Base-by-base conservation (phyloP, 2,797 vertebrate genomes). In the Arnoldichthys spilopterus region DNA sequence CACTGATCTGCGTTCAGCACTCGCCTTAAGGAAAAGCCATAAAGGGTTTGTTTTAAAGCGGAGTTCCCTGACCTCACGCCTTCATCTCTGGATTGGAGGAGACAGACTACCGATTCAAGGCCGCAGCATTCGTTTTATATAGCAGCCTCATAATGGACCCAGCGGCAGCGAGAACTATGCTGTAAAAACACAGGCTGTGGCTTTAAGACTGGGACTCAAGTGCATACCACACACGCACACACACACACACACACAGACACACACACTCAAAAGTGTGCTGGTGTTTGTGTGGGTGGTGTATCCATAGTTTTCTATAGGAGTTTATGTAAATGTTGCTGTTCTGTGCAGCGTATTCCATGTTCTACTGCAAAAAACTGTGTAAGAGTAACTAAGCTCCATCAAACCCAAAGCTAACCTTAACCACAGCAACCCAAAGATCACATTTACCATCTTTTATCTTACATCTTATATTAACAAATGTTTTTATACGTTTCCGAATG, bases 41-140 rank as follows among this genome's bases (percentile, higher is more conserved):
- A 96, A 97, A 97, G 85, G 83, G 86, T 89, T 87, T 95, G 96
- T 95, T 96, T 96, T 95, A 97, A 93, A 93, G 43, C 20, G 92
- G 85, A 90, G 91, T 90, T 92, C 90, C 91, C 88, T 90, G 92
- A 91, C 88, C 84, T 83, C 81, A 75, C 82, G 82, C 89, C 91
- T 93, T 91, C 89, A 90, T 94, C 91, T 90, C 85, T 81, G 90
- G 93, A 96, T 95, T 94, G 92, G 91, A 96, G 94, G 94, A 96
- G 95, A 97, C 94, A 95, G 91, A 90, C 88, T 89, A 90, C 92
- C 93, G 93, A 92, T 93, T 89, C 92, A 86, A 91, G 91, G 91
- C 90, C 92, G 90, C 54, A 40, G 71, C 90, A 93, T 93, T 93
- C 89, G 89, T 92, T 94, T 96, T 92, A 91, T 90, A 93, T 92